Percentiles rank a stretch among this genome's conserved stretches.
Conservation (phyloP, 2,113 vertebrate species). For the Corydoras maculifer region DNA sequence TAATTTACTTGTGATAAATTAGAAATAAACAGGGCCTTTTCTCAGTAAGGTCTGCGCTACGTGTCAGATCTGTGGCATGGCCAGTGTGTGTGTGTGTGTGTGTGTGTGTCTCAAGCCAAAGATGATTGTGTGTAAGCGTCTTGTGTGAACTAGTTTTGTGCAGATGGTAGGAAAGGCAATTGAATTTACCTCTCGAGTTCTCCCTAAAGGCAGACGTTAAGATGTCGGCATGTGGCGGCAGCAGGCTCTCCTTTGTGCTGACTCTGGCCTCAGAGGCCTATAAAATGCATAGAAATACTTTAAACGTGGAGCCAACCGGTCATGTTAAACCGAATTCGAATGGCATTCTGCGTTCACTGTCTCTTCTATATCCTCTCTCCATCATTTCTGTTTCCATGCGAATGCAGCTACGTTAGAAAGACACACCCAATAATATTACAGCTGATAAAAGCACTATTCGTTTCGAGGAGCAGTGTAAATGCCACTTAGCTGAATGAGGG, state of each 20-base stretch:
- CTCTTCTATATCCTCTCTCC: background rate
- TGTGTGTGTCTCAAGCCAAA: background rate
- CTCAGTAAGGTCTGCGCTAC: constrained; percentile 21
- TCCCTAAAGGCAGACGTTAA: constrained; percentile 38
- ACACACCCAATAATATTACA: constrained; percentile 50
- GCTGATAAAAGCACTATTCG: constrained; percentile 40
- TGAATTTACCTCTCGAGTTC: constrained; percentile 55
- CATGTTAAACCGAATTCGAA: background rate
- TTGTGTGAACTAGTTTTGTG: constrained; percentile 36
- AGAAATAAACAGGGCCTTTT: constrained; percentile 38
- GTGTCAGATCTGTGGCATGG: background rate
- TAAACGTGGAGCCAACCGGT: background rate
- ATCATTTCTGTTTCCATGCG: no score
- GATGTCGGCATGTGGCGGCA: constrained; percentile 32
- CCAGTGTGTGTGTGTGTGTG: background rate
- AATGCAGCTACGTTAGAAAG: constrained; percentile 5
- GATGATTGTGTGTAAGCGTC: background rate
- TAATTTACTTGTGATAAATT: constrained; percentile 49
- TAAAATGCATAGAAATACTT: constrained; percentile 17
- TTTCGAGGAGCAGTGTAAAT: constrained; percentile 54
- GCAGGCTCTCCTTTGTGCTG: constrained; percentile 17
- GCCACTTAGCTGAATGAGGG: constrained; percentile 50
- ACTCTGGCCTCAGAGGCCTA: constrained; percentile 13
- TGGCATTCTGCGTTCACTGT: background rate
- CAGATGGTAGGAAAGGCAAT: constrained; percentile 60